phyloP scores from a whole-genome alignment of 1,140 invertebrate genomes.

The Drosophila suzukii region DNA sequence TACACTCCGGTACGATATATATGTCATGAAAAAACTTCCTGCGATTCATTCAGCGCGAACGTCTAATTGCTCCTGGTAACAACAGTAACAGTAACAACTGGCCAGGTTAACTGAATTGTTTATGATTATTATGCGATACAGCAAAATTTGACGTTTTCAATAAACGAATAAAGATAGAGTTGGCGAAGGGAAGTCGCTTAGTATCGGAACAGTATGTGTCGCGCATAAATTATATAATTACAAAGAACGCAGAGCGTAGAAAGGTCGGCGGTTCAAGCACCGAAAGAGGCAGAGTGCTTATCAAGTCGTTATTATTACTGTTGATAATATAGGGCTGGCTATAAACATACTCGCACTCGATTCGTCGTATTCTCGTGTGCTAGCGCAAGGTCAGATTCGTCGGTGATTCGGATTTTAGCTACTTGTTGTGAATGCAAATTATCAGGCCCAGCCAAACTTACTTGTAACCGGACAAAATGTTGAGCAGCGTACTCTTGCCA shows the following conservation, averaged over 20 bases:
- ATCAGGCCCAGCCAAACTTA: conserved; percentile 85
- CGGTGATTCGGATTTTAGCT: conserved; percentile 2
- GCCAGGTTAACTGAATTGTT: conserved; percentile 23
- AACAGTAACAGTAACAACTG: conserved; percentile 14
- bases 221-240: conserved; percentile 45
- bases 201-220: neutral
- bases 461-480: conserved; percentile 95
- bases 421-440: conserved; percentile 42
- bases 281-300: conserved; percentile 21
- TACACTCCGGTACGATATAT: conserved; percentile 38
- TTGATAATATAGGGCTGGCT: conserved; percentile 38
- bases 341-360: conserved; percentile 16
- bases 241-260: conserved; percentile 13
- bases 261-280: conserved; percentile 40
- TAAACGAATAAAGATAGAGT: conserved; percentile 56
- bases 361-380: conserved; percentile 11
- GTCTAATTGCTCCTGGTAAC: conserved; percentile 33
- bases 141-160: conserved; percentile 32
- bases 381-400: conserved; percentile 33
- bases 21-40: conserved; percentile 18
- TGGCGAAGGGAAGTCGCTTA: conserved; percentile 10
- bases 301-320: conserved; percentile 38
- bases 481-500: conserved; percentile 95
- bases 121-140: conserved; percentile 46
- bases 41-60: conserved; percentile 9